Conservation (phyloP, 2,888 invertebrate genomes). For the Asteroscopus sphinx region DNA sequence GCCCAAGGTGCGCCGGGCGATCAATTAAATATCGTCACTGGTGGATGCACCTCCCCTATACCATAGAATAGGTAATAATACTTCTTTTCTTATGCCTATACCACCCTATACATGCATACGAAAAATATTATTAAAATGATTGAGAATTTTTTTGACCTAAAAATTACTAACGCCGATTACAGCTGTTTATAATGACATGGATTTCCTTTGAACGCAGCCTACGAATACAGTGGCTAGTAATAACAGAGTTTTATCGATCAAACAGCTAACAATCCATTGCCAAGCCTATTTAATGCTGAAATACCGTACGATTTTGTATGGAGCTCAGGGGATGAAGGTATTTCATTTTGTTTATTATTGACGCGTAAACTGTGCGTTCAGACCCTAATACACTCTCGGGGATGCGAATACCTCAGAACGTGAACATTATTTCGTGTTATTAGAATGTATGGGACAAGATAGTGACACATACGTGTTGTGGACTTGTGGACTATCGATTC, state of each 20-base stretch:
- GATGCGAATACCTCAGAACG: constrained; percentile 62
- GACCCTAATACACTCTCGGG: constrained; percentile 63
- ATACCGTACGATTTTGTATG: constrained; percentile 36
- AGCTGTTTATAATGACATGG: constrained; percentile 11
- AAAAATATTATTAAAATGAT: too few species aligned
- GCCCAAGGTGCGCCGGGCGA: too few species aligned
- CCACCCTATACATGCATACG: too few species aligned
- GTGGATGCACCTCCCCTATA: too few species aligned
- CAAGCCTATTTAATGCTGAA: constrained; percentile 41
- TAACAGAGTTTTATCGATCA: constrained; percentile 59
- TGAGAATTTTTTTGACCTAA: not conserved
- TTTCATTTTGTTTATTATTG: constrained; percentile 67
- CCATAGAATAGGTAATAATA: too few species aligned
- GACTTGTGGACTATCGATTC: constrained; percentile 75
- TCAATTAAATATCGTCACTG: too few species aligned
- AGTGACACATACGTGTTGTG: constrained; percentile 66
- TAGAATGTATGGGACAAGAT: constrained; percentile 62
- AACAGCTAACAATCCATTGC: constrained; percentile 48
- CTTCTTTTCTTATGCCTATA: too few species aligned
- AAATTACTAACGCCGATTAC: constrained; percentile 2
- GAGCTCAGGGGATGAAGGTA: constrained; percentile 42
- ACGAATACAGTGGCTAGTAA: constrained; percentile 10
- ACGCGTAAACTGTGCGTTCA: constrained; percentile 61
- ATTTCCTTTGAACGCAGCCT: constrained; percentile 4
- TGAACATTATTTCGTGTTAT: constrained; percentile 65